Percentiles rank a stretch among this genome's conserved stretches.
These are phyloP conservation scores for Drosophila pseudotalamancana DNA, from an alignment of 2,888 invertebrate genomes.

Conservation along the genomic window DNA sequence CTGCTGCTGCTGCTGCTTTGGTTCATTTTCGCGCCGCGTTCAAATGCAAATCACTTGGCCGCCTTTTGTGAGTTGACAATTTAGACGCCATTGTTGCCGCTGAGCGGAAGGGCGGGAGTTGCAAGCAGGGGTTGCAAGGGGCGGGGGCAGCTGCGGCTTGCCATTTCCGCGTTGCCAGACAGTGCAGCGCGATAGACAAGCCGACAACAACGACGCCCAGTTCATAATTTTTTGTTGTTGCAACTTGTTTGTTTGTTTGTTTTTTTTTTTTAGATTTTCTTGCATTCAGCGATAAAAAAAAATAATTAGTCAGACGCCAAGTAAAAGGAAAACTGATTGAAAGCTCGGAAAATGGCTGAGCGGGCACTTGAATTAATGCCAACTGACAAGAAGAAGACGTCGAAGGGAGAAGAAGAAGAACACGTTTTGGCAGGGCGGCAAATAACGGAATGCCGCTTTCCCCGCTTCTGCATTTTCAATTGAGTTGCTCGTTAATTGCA, in stretches of 20 bases:
- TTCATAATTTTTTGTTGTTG: constrained; percentile 55
- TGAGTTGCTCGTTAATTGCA: constrained; percentile 65
- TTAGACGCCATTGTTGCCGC: constrained; percentile 71
- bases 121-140: constrained; percentile 4
- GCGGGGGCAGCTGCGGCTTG: constrained; percentile 48
- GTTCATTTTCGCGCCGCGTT: constrained; percentile 76
- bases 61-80: constrained; percentile 80
- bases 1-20: constrained; percentile 46
- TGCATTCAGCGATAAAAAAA: constrained; percentile 40
- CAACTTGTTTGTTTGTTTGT: constrained; percentile 29
- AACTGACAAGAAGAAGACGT: constrained; percentile 22
- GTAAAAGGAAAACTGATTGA: constrained; percentile 42
- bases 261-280: constrained; percentile 20
- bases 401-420: no score
- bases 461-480: background rate
- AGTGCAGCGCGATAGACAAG: constrained; percentile 65
- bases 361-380: constrained; percentile 3
- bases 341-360: constrained; percentile 26
- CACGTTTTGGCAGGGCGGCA: constrained; percentile 33
- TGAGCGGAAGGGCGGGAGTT: constrained; percentile 9
- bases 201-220: constrained; percentile 40
- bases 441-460: background rate
- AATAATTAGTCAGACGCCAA: constrained; percentile 1
- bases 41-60: constrained; percentile 79
- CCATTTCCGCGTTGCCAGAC: constrained; percentile 80